A percentile compares a stretch with the other conserved stretches of the same genome.
These are phyloP conservation scores for Amaurobius ferox DNA, from an alignment of 2,888 invertebrate species.

Conservation along the genomic window DNA sequence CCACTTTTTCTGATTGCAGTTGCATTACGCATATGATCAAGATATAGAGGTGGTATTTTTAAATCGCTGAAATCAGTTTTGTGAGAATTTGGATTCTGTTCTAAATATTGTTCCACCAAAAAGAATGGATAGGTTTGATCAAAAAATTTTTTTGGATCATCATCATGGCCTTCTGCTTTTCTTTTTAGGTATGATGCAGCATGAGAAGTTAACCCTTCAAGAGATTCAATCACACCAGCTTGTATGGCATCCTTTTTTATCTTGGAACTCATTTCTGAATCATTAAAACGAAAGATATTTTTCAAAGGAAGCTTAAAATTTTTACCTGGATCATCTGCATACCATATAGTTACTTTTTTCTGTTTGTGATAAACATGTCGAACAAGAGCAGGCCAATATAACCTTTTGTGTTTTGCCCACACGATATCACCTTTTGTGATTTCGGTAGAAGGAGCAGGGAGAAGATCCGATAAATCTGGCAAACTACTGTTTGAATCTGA, in stretches of 20 bases:
- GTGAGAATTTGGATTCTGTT: not conserved
- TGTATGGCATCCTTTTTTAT: conserved; percentile 1
- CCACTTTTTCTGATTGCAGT: not conserved
- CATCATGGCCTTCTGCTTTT: not conserved
- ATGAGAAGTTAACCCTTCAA: not conserved
- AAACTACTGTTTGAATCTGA: not conserved
- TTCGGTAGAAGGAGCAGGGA: not conserved
- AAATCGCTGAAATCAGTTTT: too few relatives aligned
- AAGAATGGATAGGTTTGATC: not conserved
- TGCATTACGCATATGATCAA: not conserved
- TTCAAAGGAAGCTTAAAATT: conserved; percentile 31
- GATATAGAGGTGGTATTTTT: not conserved
- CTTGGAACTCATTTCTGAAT: not conserved
- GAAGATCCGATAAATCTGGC: not conserved
- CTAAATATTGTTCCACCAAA: not conserved
- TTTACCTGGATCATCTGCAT: conserved; percentile 26
- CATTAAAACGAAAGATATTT: conserved; percentile 18
- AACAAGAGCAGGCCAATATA: conserved; percentile 47
- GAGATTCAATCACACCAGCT: not conserved
- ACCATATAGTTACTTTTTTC: conserved; percentile 36
- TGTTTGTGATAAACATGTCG: conserved; percentile 22
- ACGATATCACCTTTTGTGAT: conserved; percentile 18
- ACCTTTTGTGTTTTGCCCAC: conserved; percentile 30
- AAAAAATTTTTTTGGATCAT: conserved; percentile 3
- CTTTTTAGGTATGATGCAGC: not conserved